These are phyloP conservation scores for Drosophila lacteicornis DNA, from an alignment of 1,140 invertebrate genomes.

Conservation along the genomic window DNA sequence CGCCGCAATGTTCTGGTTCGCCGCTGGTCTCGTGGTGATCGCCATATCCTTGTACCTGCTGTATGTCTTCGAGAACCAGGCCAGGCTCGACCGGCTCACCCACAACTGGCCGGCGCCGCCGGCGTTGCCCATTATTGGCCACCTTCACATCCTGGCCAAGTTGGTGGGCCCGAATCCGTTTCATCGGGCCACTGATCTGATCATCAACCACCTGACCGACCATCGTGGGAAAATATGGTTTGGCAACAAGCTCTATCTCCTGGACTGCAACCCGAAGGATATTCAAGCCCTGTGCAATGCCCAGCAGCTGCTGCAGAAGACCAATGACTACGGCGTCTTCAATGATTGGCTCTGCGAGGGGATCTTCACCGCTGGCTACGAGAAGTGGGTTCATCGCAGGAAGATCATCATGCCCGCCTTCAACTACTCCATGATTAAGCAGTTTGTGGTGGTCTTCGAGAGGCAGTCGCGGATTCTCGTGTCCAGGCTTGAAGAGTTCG, in stretches of 20 bases:
- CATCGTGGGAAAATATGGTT: slow-evolving; percentile 68
- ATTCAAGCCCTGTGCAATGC: slow-evolving; percentile 63
- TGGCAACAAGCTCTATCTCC: slow-evolving; percentile 58
- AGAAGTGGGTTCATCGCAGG: slow-evolving; percentile 91
- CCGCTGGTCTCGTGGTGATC: slow-evolving; percentile 23
- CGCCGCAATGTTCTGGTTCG: slow-evolving; percentile 43
- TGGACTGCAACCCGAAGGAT: slow-evolving; percentile 73
- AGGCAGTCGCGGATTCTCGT: slow-evolving; percentile 50
- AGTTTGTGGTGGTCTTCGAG: slow-evolving; percentile 56
- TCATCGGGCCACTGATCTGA: slow-evolving; percentile 25
- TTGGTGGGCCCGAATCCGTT: slow-evolving; percentile 48
- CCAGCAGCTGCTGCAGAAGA: slow-evolving; percentile 85
- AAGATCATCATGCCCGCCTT: slow-evolving; percentile 95
- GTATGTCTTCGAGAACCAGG: slow-evolving; percentile 37
- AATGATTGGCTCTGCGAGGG: slow-evolving; percentile 89
- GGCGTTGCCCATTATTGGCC: slow-evolving; percentile 51
- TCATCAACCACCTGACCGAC: slow-evolving; percentile 46
- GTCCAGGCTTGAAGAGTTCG: slow-evolving; percentile 1
- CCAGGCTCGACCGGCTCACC: slow-evolving; percentile 53
- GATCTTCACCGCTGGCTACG: slow-evolving; percentile 87
- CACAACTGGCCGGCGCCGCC: slow-evolving; percentile 63
- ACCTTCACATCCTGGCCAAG: slow-evolving; percentile 56
- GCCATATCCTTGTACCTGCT: slow-evolving; percentile 30
- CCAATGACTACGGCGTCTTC: slow-evolving; percentile 85
- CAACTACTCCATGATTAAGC: slow-evolving; percentile 90